Evolutionary conservation across 1,140 invertebrate genomes (phyloP).

Genomic region (Musca vetustissima): DNA sequence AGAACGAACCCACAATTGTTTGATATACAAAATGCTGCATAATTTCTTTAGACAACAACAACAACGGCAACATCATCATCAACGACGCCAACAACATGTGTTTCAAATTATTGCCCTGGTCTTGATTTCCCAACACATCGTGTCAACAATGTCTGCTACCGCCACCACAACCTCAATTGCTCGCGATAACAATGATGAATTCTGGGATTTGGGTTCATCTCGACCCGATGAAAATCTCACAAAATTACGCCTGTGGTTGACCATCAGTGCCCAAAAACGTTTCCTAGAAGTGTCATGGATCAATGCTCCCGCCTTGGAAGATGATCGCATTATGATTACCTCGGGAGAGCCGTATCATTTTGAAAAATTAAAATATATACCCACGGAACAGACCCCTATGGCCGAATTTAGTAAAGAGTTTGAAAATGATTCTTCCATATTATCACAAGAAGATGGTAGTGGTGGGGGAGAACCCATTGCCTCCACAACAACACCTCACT

Average conservation of each 20-base stretch:
- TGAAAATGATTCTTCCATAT: conserved; percentile 13
- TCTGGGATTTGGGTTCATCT: conserved; percentile 16
- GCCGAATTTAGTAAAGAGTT: conserved; percentile 34
- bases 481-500: not conserved
- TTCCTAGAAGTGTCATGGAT: conserved; percentile 50
- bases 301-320: conserved; percentile 39
- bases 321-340: conserved; percentile 43
- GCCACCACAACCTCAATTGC: too few relatives aligned
- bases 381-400: conserved; percentile 34
- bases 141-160: too few relatives aligned
- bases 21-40: too few relatives aligned
- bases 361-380: conserved; percentile 31
- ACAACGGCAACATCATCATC: too few relatives aligned
- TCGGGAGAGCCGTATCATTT: conserved; percentile 39
- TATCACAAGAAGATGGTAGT: not conserved
- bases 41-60: too few relatives aligned
- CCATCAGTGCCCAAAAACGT: conserved; percentile 48
- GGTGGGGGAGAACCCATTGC: not conserved
- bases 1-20: too few relatives aligned
- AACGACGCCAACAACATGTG: too few relatives aligned
- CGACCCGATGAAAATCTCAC: conserved; percentile 8
- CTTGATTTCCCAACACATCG: too few relatives aligned
- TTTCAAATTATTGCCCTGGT: too few relatives aligned
- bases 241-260: conserved; percentile 42
- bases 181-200: not conserved